Base-by-base conservation (phyloP, 2,797 vertebrate genomes). In the Sebastes oblongus region DNA sequence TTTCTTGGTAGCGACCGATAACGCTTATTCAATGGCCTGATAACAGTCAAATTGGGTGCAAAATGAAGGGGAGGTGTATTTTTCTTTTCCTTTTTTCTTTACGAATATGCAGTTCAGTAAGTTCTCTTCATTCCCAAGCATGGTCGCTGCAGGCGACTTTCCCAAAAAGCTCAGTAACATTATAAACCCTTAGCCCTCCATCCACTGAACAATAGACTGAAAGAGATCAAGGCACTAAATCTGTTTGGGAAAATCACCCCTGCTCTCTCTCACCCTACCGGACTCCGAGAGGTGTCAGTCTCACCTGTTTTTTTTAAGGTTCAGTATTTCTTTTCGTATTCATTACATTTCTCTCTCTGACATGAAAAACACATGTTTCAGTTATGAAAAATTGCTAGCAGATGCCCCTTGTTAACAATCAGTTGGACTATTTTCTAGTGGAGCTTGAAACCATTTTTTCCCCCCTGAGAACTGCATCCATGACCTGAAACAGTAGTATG, bases 241-340 rank as follows among this genome's bases (percentile, higher is more conserved):
- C 91, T 86, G 88, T 92, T 92, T 91, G 91, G 88, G 90, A 90
- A 92, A 91, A 83, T 90, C 85, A 88, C 88, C 89, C 79, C 64
- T 92, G 89, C 86, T 82, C 88, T 88, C 77, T 90, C 89, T 89
- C 88, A 91, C 78, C 80, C 66, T 76, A 27, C 75, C 11, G 6
- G 36, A 68, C 71, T 82, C 55, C 24, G 69, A 55, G 65, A 32
- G 72, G 71, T 87, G 55, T 84, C 65, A 39, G 30, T 84, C 71
- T 66, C 65, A 88, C 77, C 66, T 72, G 77, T 54, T 71, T 66
- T 42, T 46, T 75, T 75, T 60, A 82, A 36, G 42, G 61, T 29
- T 60, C 46, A n/a, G n/a, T 18, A 22, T 74, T 66, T 36, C 12
- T 50, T 72, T 30, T 36, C 16, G 13, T 18, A 22, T 4, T 55